Conservation (phyloP, 2,113 vertebrate species). For the Machaerirhynchus nigripectus region DNA sequence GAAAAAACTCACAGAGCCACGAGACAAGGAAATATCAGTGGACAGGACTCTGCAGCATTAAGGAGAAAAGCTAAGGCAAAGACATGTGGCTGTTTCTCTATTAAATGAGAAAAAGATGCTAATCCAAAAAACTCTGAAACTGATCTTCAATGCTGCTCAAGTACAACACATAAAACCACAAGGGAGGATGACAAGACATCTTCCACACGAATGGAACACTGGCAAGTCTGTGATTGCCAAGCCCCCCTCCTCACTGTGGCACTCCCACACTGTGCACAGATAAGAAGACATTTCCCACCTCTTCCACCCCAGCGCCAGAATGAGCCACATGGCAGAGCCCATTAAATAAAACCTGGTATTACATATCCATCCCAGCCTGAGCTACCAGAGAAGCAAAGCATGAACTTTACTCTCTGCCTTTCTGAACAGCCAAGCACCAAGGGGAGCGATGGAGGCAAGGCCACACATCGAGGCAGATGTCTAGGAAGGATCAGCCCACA, state of each 20-base stretch:
- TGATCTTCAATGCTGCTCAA: not conserved
- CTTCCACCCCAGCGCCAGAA: not conserved
- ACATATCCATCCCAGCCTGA: not conserved
- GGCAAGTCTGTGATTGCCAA: rapidly evolving
- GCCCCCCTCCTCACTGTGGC: not conserved
- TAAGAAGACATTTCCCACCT: not conserved
- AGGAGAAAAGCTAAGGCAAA: not conserved
- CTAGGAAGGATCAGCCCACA: not conserved
- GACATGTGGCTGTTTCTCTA: not conserved
- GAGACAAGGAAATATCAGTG: not conserved
- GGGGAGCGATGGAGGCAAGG: not conserved
- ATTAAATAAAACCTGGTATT: not conserved
- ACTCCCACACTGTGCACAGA: not conserved
- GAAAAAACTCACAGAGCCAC: not conserved
- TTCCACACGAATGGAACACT: not conserved
- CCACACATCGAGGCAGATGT: not conserved
- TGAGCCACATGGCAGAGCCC: not conserved
- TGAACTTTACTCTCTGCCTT: not conserved
- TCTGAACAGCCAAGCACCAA: not conserved
- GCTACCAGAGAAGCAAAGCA: not conserved
- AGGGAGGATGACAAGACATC: not conserved
- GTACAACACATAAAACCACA: not conserved
- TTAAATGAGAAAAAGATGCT: not conserved
- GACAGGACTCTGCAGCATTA: not conserved
- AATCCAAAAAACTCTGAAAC: not conserved